Evolutionary conservation across 2,888 invertebrate genomes (phyloP), one percentile per base, ranked within the genome.

Genomic region (Allacma fusca): DNA sequence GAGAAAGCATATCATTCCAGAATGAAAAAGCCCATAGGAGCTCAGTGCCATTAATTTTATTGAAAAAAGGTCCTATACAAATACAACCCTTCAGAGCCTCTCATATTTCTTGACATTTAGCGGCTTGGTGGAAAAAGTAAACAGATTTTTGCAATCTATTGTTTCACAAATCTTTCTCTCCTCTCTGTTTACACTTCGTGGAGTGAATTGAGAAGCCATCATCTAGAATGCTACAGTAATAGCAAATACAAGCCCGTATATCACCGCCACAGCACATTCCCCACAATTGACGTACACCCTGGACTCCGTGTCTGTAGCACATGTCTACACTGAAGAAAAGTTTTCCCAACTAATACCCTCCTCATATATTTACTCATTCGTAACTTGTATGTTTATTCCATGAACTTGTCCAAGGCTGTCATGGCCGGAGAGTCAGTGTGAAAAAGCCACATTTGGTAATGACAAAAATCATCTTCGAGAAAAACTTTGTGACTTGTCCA

Each of bases 41-140:
- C 50, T n/a, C 16, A 50, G 19, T 50, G 19, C 50, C 50, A 50
- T 50, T 50, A 50, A 50, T 50, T 50, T 50, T 50, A 50, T 5
- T 50, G 50, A 50, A n/a, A 50, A 50, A 50, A 50, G 50, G 9
- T 50, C 50, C n/a, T 50, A 50, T n/a, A 50, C 50, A 50, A 50
- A 50, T 50, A 50, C 9, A 50, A 50, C 19, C 50, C 50, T n/a
- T 50, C 50, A 50, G 50, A 13, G n/a, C n/a, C 50, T 50, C 68
- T 68, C 68, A 68, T 68, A 68, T 68, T 68, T 68, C 68, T 68
- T 68, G 40, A 68, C 68, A 40, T 68, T 68, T 43, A 34, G 21
- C 19, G 40, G 21, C n/a, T 68, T 29, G n/a, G 34, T 40, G 40
- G 43, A 24, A 68, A 68, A 68, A 68, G 34, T 34, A 68, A 68